Conservation (phyloP, 2,113 vertebrate species). For the Toxotes chatareus region DNA sequence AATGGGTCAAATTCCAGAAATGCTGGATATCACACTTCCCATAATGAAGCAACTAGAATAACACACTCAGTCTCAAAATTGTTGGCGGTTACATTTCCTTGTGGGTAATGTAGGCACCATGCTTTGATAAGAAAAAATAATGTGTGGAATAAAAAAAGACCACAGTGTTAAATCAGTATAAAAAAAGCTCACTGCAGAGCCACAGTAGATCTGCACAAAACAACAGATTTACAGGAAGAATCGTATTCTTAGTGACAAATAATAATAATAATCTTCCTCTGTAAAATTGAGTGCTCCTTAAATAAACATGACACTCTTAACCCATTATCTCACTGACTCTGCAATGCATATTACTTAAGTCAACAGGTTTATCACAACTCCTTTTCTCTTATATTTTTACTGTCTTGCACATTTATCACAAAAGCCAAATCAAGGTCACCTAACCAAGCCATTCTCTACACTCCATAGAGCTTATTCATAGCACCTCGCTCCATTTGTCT, state of each 20-base stretch:
- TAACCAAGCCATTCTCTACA: conserved; percentile 44
- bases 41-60: background rate
- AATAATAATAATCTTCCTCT: background rate
- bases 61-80: background rate
- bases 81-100: background rate
- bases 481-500: conserved; percentile 63
- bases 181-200: no score
- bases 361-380: conserved; percentile 34
- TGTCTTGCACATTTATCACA: conserved; percentile 54
- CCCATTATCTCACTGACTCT: conserved; percentile 25
- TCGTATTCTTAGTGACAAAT: background rate
- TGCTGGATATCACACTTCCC: background rate
- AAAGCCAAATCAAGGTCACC: conserved; percentile 75
- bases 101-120: background rate
- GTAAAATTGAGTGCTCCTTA: conserved; percentile 27
- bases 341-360: conserved; percentile 16
- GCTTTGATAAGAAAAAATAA: background rate
- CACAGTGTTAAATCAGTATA: no score
- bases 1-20: background rate
- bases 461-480: conserved; percentile 56
- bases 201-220: background rate
- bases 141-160: background rate
- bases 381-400: conserved; percentile 29
- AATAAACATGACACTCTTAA: conserved; percentile 27
- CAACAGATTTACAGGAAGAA: background rate